phyloP scores from a whole-genome alignment of 1,140 invertebrate genomes.

The Zaprionus camerounensis region DNA sequence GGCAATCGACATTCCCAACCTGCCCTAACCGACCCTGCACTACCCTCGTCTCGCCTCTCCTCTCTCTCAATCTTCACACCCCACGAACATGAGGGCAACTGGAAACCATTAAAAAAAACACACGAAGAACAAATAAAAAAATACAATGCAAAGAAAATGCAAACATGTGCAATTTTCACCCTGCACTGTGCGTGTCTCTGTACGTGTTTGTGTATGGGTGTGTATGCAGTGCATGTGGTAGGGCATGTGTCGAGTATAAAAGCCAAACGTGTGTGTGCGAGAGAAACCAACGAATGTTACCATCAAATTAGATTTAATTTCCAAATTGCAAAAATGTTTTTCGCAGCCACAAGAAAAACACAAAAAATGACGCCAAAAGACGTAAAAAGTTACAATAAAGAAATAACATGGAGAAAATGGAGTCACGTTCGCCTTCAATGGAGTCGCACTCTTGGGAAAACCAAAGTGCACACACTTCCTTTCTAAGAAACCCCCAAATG shows the following conservation, averaged over 20 bases:
- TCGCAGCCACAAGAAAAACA: slow-evolving; percentile 7
- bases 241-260: slow-evolving; percentile 26
- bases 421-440: slow-evolving; percentile 60
- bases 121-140: slow-evolving; percentile 36
- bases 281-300: slow-evolving; percentile 41
- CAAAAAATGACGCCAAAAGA: slow-evolving; percentile 21
- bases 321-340: slow-evolving; percentile 44
- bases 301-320: slow-evolving; percentile 76
- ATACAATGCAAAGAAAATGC: slow-evolving; percentile 61
- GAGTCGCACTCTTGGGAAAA: slow-evolving; percentile 52
- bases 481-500: slow-evolving; percentile 13
- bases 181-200: slow-evolving; percentile 36
- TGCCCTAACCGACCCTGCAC: background rate
- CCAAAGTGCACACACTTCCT: slow-evolving; percentile 17
- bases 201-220: background rate
- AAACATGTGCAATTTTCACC: slow-evolving; percentile 61
- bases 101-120: slow-evolving; percentile 37
- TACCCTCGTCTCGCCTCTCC: background rate
- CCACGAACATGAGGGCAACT: background rate
- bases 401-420: slow-evolving; percentile 62
- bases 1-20: slow-evolving; percentile 59
- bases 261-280: slow-evolving; percentile 39
- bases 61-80: too few relatives aligned
- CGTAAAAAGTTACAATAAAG: slow-evolving; percentile 50
- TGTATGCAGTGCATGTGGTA: background rate